Base-by-base conservation (phyloP, 2,113 vertebrate species). In the Notarius lentiginosus region DNA sequence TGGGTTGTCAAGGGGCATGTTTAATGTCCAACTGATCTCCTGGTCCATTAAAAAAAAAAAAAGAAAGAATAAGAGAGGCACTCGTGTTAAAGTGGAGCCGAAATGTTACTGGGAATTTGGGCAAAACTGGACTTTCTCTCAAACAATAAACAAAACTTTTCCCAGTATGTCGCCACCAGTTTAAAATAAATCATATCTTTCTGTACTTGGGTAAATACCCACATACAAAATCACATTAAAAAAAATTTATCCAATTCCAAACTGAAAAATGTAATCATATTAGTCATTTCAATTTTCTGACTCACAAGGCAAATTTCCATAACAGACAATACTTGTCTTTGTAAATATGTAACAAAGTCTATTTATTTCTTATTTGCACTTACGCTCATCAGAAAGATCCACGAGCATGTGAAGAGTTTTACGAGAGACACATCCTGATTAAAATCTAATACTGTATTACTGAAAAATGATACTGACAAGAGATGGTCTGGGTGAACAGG, bases 1-100 rank as follows among this genome's bases (percentile, higher is more conserved):
- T 24, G 81, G 49, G 30, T 49, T 77, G 86, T 77, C 70, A 65
- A 15, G 60, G 56, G 56, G 70, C 47, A 55, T 87, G 68, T 75
- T 82, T 82, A 63, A 87, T 58, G 58, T 82, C 56, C 27, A 55
- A 17, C 60, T 87, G 70, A 77, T 76, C 58, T 83, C 17, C 56
- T 63, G 80, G 34, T 63, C 70, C n/a, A 47, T 15, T 66, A 53
- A 76, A 58, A 82, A 7, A 60, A 27, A 61, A n/a, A 58, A 41
- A 41, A 41, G n/a, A 41, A 47, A 15, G 41, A 30, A 1, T 51
- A 30, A 53, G 7, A 55, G 72, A 77, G 55, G 58, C 84, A 18
- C 17, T 18, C 3, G 27, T 55, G 82, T 18, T 53, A 12, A 68
- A 41, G 9, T n/a, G 61, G 60, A 76, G 53, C 72, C 65, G 12